Percentiles rank a stretch among this genome's conserved stretches.
phyloP scores from a whole-genome alignment of 2,113 vertebrate species.

The Lipotes vexillifer region DNA sequence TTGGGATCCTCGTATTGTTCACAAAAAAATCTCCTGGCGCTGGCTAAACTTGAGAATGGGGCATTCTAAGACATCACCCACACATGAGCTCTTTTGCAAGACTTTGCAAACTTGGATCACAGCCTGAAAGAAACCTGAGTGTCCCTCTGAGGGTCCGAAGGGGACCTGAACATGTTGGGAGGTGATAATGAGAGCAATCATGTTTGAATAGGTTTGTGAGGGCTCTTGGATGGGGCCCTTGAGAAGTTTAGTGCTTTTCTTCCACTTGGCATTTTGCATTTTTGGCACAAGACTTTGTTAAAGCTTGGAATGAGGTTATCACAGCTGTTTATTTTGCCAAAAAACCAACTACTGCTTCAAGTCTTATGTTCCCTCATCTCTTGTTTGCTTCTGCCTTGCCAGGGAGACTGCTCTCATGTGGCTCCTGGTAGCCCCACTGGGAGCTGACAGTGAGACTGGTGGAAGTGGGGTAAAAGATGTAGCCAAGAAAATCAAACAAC shows the following conservation, averaged over 20 bases:
- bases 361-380: not conserved
- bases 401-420: not conserved
- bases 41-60: constrained; percentile 2
- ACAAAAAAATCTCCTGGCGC: not conserved
- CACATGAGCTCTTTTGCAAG: not conserved
- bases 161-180: not conserved
- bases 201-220: constrained; percentile 42
- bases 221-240: constrained; percentile 4
- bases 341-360: constrained; percentile 28
- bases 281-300: constrained; percentile 48
- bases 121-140: constrained; percentile 37
- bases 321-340: constrained; percentile 50
- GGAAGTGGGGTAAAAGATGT: not conserved
- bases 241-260: constrained; percentile 52
- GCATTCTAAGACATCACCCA: not conserved
- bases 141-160: not conserved
- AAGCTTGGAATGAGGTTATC: constrained; percentile 53
- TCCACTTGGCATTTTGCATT: constrained; percentile 56
- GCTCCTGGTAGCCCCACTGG: not conserved
- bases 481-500: constrained; percentile 28
- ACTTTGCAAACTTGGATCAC: not conserved
- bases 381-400: constrained; percentile 26
- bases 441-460: not conserved
- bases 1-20: not conserved
- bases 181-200: constrained; percentile 36